Evolutionary conservation across 2,888 invertebrate genomes (phyloP), one percentile per base, ranked within the genome.

Genomic region (Cataglyphis albicans): DNA sequence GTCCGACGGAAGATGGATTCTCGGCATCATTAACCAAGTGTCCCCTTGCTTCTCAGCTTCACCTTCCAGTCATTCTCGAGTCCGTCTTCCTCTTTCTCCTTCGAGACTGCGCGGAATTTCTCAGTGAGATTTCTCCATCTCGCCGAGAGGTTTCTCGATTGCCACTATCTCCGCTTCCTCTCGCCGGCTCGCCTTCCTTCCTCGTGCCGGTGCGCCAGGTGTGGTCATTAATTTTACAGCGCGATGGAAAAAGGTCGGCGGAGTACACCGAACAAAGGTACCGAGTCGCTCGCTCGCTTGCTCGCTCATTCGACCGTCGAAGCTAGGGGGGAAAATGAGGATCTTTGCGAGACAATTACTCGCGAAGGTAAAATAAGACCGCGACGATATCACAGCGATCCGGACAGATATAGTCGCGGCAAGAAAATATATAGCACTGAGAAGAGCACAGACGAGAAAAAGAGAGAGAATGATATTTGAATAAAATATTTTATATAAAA

Each of bases 1-100:
- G 87, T 87, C 85, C 84, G 72, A 81, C 74, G 80, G 86, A 90
- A 90, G 89, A 91, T 87, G 84, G 86, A 91, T 88, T 87, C 88
- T 75, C 88, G 81, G 64, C 82, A 85, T 90, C 87, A 90, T 90
- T 90, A 90, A 81, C 86, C 80, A 84, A 87, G 84, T 88, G 84
- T 88, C 86, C 52, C 52, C 32, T 32, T 63, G 38, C 38, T 32
- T 59, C 67, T 35, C 75, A 59, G 29, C 48, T 48, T 78, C 61
- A 38, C 32, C 38, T 21, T 15, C 76, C 18, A 48, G 55, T 64
- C 38, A 25, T 63, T 65, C 64, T 64, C 55, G 29, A 25, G 6
- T 52, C 48, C 25, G n/a, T 44, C 72, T 29, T 38, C 18, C 52
- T 70, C 48, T 38, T 64, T 55, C 64, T 15, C 10, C 81, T 65